Base-by-base conservation (phyloP, 1,140 invertebrate genomes). In the Antheraea mylitta region DNA sequence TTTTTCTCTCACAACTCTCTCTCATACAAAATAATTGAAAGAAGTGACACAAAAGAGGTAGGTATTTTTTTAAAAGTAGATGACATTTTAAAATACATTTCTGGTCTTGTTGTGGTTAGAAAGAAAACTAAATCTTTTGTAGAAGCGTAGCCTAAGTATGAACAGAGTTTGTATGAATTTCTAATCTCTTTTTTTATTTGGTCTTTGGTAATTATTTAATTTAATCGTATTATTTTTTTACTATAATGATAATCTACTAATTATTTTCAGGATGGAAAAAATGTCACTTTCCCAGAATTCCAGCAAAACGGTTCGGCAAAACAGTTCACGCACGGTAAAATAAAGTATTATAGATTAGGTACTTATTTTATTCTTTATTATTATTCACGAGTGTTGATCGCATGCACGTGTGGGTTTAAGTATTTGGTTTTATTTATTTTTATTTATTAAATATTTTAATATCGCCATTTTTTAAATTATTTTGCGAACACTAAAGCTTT, bases 281-380 rank as follows among this genome's bases (percentile, higher is more conserved):
- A 97, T 89, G 96, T 97, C 62, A 97, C 96, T 87, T 97, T 97
- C 91, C 96, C 96, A 16, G 96, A 96, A 92, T 96, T 97, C 83
- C 96, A 97, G 91, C 96, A 96, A 93, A 97, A 97, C 80, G 96
- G 96, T 82, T 96, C 96, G 78, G 96, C 95, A 22, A 97, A 97
- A 93, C 95, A 97, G 91, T 96, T 97, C 92, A 95, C 96, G 82
- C 95, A 96, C 94, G 96, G 96, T 97, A 94, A 94, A 94, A 93
- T 91, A 94, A 94, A 93, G 91, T 93, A 93, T 91, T 93, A 89
- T 92, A 93, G 88, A 93, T 93, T 93, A 93, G 92, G 92, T 93
- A 93, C 92, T 91, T 92, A 90, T 80, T 86, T 85, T 84, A 86
- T 78, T 86, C 78, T 85, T 88, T 85, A 85, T 85, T 92, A 88